A percentile compares a stretch with the other conserved stretches of the same genome.
phyloP scores from a whole-genome alignment of 1,140 invertebrate genomes.

The Lethocerus indicus region DNA sequence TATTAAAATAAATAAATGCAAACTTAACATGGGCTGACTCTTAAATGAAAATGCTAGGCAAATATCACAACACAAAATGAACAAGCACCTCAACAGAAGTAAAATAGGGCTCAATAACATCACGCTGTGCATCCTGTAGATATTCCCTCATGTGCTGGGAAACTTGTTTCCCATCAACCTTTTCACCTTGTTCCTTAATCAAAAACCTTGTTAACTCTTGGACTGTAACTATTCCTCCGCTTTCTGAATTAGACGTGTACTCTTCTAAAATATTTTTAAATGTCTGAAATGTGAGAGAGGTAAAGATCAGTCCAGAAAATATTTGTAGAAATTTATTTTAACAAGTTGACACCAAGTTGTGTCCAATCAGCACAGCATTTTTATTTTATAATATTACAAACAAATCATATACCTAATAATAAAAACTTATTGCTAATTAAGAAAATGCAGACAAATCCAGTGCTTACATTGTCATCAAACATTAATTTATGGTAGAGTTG shows the following conservation, averaged over 20 bases:
- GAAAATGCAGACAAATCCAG: too few species aligned
- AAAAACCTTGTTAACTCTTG: conserved; percentile 70
- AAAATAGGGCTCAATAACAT: conserved; percentile 67
- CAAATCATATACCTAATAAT: background rate
- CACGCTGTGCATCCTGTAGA: conserved; percentile 55
- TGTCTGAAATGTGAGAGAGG: conserved; percentile 28
- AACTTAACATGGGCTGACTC: background rate
- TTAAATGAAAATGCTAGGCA: background rate
- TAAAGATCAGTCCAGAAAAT: too few species aligned
- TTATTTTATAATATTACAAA: background rate
- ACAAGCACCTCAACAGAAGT: conserved; percentile 44
- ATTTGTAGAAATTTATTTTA: too few species aligned
- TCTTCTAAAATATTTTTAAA: conserved; percentile 36
- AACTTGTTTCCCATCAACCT: conserved; percentile 38
- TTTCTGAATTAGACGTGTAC: conserved; percentile 35
- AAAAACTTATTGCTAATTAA: background rate
- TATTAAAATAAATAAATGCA: conserved; percentile 6
- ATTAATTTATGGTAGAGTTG: conserved; percentile 72
- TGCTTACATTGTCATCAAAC: conserved; percentile 53
- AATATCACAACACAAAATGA: background rate
- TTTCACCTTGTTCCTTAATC: conserved; percentile 59
- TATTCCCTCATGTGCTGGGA: conserved; percentile 61
- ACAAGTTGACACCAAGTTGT: too few species aligned
- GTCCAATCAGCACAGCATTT: too few species aligned
- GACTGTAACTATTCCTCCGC: conserved; percentile 44